phyloP scores from a whole-genome alignment of 2,113 vertebrate species.

The Oryzias melastigma region DNA sequence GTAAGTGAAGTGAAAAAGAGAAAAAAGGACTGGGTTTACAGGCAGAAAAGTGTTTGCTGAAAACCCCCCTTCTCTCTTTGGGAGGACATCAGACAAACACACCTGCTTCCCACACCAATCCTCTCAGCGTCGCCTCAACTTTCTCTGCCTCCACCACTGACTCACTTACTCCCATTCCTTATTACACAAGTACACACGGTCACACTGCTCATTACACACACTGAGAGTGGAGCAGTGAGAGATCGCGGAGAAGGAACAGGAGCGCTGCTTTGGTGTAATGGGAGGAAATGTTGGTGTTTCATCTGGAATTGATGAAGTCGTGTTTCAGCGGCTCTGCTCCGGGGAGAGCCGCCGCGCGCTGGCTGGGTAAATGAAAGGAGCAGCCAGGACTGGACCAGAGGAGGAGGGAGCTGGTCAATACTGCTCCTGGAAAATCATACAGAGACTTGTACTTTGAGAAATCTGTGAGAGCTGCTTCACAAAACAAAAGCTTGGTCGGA shows the following conservation, averaged over 20 bases:
- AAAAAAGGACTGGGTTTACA: slow-evolving; percentile 28
- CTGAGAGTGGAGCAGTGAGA: slow-evolving; percentile 60
- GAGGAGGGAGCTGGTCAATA: slow-evolving; percentile 63
- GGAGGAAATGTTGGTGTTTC: slow-evolving; percentile 89
- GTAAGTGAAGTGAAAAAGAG: slow-evolving; percentile 13
- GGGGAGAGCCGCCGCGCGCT: slow-evolving; percentile 69
- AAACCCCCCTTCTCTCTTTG: slow-evolving; percentile 46
- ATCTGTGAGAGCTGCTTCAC: slow-evolving; percentile 22
- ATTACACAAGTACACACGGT: slow-evolving; percentile 48
- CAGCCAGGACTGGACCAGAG: slow-evolving; percentile 68
- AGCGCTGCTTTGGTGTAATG: slow-evolving; percentile 82
- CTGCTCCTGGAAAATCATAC: slow-evolving; percentile 51
- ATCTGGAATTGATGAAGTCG: slow-evolving; percentile 92
- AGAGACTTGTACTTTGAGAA: slow-evolving; percentile 44
- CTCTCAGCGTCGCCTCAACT: slow-evolving; percentile 60
- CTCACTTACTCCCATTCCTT: slow-evolving; percentile 52
- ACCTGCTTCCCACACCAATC: slow-evolving; percentile 65
- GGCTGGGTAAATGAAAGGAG: slow-evolving; percentile 85
- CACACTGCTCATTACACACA: slow-evolving; percentile 71
- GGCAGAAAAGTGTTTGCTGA: slow-evolving; percentile 44
- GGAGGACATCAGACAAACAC: slow-evolving; percentile 66
- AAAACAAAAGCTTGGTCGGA: slow-evolving; percentile 26
- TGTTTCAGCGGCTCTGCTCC: slow-evolving; percentile 85
- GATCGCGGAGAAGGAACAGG: slow-evolving; percentile 55
- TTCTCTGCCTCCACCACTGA: slow-evolving; percentile 44